Evolutionary conservation across 1,140 invertebrate genomes (phyloP).

Genomic region (Druon quercuslanigerum): DNA sequence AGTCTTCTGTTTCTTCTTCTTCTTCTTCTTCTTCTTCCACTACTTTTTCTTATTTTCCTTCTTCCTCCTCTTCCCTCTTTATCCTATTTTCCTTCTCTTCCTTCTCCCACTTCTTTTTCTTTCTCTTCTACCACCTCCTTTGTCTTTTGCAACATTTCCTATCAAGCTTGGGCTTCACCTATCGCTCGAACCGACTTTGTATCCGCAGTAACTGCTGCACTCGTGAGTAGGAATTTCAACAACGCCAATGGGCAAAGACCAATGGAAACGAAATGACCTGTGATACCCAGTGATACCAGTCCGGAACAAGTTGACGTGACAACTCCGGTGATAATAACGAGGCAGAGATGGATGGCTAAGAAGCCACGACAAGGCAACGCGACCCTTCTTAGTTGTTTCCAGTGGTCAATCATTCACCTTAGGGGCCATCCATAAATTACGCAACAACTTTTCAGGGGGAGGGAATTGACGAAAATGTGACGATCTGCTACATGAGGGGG

Average conservation of each 20-base stretch:
- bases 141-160: neutral
- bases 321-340: slow-evolving; percentile 20
- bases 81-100: slow-evolving; percentile 8
- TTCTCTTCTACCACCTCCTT: slow-evolving; percentile 18
- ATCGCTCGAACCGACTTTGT: neutral
- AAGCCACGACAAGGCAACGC: neutral
- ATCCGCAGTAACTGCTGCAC: neutral
- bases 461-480: too few species aligned
- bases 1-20: neutral
- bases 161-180: neutral
- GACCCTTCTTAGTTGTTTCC: neutral
- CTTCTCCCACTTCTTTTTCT: neutral
- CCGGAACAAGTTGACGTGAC: slow-evolving; percentile 23
- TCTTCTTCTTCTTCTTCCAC: slow-evolving; percentile 27
- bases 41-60: slow-evolving; percentile 35
- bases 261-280: slow-evolving; percentile 26
- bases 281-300: slow-evolving; percentile 23
- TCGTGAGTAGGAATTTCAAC: slow-evolving; percentile 5
- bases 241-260: neutral
- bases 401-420: neutral
- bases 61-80: neutral
- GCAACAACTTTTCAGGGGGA: too few species aligned
- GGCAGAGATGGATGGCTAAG: slow-evolving; percentile 14
- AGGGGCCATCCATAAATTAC: too few species aligned
- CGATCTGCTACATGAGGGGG: too few species aligned